These are phyloP conservation scores for Rotaria magnacalcarata DNA, from an alignment of 2,888 invertebrate species.

Conservation along the genomic window DNA sequence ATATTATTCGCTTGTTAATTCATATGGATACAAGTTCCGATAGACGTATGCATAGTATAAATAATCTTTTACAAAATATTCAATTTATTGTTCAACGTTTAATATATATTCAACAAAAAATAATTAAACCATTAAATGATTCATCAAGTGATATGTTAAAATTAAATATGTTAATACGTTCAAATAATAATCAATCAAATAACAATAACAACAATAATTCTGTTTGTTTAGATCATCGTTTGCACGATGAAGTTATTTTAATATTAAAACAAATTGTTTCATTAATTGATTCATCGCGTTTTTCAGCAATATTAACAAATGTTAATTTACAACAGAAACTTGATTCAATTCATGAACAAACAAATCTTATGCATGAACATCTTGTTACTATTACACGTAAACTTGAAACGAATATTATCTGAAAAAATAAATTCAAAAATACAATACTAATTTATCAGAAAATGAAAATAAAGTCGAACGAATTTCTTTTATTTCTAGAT, in stretches of 20 bases:
- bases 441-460: too few species aligned
- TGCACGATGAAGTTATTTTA: neutral
- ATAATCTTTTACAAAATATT: neutral
- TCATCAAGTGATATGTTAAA: slow-evolving; percentile 20
- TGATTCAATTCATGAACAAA: slow-evolving; percentile 17
- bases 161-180: slow-evolving; percentile 5
- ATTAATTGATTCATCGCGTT: neutral
- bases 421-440: neutral
- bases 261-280: neutral
- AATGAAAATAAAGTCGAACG: too few species aligned
- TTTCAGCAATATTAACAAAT: neutral
- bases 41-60: slow-evolving; percentile 18
- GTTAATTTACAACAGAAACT: neutral
- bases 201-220: neutral
- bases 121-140: slow-evolving; percentile 9
- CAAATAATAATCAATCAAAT: neutral
- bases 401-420: slow-evolving; percentile 16
- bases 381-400: slow-evolving; percentile 11
- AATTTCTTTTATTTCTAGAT: neutral
- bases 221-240: slow-evolving; percentile 3
- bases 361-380: neutral
- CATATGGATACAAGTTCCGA: slow-evolving; percentile 22
- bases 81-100: slow-evolving; percentile 4
- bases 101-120: slow-evolving; percentile 1
- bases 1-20: neutral